Evolutionary conservation across 2,888 invertebrate species (phyloP).

Genomic region (Megaustenia siamemsis): DNA sequence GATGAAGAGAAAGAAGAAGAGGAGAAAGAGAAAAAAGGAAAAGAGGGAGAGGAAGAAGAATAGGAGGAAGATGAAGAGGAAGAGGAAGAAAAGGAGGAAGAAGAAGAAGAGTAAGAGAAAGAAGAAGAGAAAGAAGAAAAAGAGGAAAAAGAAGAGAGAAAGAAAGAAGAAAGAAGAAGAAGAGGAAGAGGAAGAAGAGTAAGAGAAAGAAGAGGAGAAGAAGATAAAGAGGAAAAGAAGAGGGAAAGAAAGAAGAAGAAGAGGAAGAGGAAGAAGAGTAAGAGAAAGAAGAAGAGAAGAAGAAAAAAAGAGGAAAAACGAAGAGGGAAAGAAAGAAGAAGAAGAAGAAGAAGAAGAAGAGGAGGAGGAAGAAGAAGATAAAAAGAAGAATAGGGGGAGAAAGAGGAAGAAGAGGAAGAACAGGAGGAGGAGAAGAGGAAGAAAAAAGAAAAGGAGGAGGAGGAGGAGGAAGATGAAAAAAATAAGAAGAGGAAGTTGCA

Average conservation of each 20-base stretch:
- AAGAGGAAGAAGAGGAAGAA: constrained; percentile 5
- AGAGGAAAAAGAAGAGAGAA: not conserved
- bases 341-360: not conserved
- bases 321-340: not conserved
- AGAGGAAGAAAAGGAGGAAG: constrained; percentile 1
- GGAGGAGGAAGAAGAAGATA: constrained; percentile 12
- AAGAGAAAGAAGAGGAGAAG: not conserved
- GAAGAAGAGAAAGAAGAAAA: not conserved
- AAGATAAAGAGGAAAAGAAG: constrained; percentile 11
- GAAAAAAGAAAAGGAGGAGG: not conserved
- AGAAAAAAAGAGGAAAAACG: not conserved
- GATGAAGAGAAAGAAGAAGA: not conserved
- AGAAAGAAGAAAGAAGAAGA: not conserved
- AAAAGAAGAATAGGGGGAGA: not conserved
- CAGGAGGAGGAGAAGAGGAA: not conserved
- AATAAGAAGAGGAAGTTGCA: not conserved
- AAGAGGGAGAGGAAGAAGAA: not conserved
- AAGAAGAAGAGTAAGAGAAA: too few relatives aligned
- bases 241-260: not conserved
- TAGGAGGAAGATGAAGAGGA: not conserved
- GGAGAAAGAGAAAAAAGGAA: not conserved
- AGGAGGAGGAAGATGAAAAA: constrained; percentile 9
- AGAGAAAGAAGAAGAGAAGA: constrained; percentile 23
- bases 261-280: not conserved
- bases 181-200: not conserved